These are phyloP conservation scores for Lasioglossum albipes DNA, from an alignment of 1,140 invertebrate genomes.

Conservation along the genomic window DNA sequence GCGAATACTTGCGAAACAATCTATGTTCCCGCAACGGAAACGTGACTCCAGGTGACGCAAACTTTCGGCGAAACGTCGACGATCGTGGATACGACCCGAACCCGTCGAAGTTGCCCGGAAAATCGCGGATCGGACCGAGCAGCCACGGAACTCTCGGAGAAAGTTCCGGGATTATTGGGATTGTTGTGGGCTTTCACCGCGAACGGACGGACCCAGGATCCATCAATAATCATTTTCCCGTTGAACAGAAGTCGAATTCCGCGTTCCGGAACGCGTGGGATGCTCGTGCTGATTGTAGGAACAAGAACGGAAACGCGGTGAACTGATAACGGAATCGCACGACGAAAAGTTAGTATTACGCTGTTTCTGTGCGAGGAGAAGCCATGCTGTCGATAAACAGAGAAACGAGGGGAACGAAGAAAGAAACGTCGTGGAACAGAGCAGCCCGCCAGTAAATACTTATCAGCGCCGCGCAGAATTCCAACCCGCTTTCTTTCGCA, in stretches of 20 bases:
- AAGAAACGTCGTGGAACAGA: constrained; percentile 32
- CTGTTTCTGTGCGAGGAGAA: constrained; percentile 4
- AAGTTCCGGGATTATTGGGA: constrained; percentile 50
- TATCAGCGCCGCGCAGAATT: constrained; percentile 64
- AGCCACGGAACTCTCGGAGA: constrained; percentile 4
- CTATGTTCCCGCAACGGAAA: constrained; percentile 46
- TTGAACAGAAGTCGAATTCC: constrained; percentile 50
- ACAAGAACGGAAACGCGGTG: constrained; percentile 37
- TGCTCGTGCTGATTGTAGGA: constrained; percentile 35
- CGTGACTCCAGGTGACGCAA: not conserved
- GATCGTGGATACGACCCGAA: constrained; percentile 4
- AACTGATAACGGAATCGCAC: constrained; percentile 54
- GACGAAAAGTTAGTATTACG: constrained; percentile 42
- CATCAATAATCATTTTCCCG: constrained; percentile 51
- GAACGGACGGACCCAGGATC: constrained; percentile 13
- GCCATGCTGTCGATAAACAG: not conserved
- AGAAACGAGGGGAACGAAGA: not conserved
- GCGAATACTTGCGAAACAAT: constrained; percentile 41
- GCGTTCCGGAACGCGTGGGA: constrained; percentile 43
- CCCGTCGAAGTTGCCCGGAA: constrained; percentile 30
- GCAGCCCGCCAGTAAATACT: constrained; percentile 60
- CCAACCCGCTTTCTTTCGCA: constrained; percentile 37
- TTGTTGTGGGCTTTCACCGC: constrained; percentile 14
- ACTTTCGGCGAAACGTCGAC: not conserved
- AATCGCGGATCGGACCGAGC: not conserved